Evolutionary conservation across 2,888 invertebrate species (phyloP), one percentile per base, ranked within the genome.

Genomic region (Xestia rhomboidea): DNA sequence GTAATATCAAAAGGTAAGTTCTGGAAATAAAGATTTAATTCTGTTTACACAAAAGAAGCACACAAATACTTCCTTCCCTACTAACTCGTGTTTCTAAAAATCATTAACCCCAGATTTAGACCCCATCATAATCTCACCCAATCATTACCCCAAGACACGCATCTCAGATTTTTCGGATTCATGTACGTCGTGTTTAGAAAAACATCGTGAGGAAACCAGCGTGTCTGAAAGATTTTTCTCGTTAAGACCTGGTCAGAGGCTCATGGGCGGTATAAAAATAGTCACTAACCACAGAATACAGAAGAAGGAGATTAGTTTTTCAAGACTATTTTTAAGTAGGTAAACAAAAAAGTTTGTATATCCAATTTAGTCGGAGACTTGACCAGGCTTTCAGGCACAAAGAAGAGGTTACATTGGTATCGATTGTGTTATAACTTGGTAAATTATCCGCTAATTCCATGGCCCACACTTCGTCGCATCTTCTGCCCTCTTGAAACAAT

Each of bases 401-500:
- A 54, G 11, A 11, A 2, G n/a, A n/a, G 4, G 4, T n/a, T n/a
- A 13, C 11, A 51, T n/a, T 13, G 10, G 54, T n/a, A 11, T n/a
- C 11, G 54, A 15, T 27, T 57, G 27, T 27, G 15, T 57, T 30
- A 10, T 60, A 30, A 30, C 30, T 60, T 60, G 18, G 10, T 62
- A 30, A 18, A 34, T 34, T n/a, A 51, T 18, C 10, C 24, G 24
- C 24, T n/a, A 11, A 49, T 51, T 68, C 6, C 34, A 49, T 3
- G 6, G 24, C 11, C 27, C 18, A 5, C 21, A 44, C 13, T 44
- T 11, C 41, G 51, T 51, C 21, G 18, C 34, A 18, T 72, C 41
- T 34, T 44, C 41, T 54, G 46, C 60, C 60, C 34, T 54, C 49
- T 66, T 70, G 30, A 63, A 69, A 24, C 66, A 60, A 68, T 34